These are phyloP conservation scores for Acrobasis repandana DNA, from an alignment of 2,888 invertebrate species.

Conservation along the genomic window DNA sequence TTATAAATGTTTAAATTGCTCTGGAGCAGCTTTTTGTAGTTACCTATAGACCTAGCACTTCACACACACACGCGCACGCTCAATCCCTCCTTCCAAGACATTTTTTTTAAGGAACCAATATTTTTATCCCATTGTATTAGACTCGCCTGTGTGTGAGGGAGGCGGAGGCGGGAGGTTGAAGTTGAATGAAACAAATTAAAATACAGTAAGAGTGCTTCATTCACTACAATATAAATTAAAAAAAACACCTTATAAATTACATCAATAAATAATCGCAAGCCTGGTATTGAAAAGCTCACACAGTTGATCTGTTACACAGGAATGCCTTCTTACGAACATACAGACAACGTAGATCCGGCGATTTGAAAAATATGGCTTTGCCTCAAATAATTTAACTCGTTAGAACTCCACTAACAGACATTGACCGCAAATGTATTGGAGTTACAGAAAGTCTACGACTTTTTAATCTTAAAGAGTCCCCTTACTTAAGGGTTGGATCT, in stretches of 20 bases:
- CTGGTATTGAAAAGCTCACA: slow-evolving; percentile 42
- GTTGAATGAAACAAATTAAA: slow-evolving; percentile 1
- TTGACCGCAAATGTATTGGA: background rate
- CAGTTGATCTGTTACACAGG: slow-evolving; percentile 32
- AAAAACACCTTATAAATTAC: slow-evolving; percentile 71
- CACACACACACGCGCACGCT: too few relatives aligned
- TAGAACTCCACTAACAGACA: background rate
- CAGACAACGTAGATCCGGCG: background rate
- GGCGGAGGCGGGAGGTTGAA: too few relatives aligned
- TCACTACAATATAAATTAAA: slow-evolving; percentile 75
- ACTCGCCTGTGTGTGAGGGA: too few relatives aligned
- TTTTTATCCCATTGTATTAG: too few relatives aligned
- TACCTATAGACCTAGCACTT: too few relatives aligned
- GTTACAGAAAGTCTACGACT: too few relatives aligned
- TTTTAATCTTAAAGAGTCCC: too few relatives aligned
- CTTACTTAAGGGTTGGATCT: too few relatives aligned
- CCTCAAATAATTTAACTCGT: slow-evolving; percentile 17
- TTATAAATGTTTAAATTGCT: too few relatives aligned
- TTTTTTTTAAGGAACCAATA: too few relatives aligned
- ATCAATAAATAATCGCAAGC: slow-evolving; percentile 74
- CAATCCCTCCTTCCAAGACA: too few relatives aligned
- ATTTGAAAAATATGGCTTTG: slow-evolving; percentile 25
- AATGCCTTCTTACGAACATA: slow-evolving; percentile 35
- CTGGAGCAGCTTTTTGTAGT: too few relatives aligned
- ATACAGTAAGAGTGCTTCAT: slow-evolving; percentile 60